Percentiles rank a stretch among this genome's conserved stretches.
Evolutionary conservation across 1,140 invertebrate species (phyloP).

Genomic region (Saccostrea glomerata): DNA sequence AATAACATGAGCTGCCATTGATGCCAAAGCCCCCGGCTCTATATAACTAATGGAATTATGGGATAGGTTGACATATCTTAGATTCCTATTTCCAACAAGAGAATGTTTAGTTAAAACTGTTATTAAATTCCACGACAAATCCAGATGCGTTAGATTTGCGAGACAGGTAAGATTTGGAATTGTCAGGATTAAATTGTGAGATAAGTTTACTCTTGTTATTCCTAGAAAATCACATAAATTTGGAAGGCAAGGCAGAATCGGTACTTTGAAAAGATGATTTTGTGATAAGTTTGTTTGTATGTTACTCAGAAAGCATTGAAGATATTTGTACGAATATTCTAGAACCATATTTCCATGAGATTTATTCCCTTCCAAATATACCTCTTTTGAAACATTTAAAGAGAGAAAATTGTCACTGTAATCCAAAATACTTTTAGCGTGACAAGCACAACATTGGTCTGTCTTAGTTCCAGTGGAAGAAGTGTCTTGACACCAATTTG

Average conservation of each 20-base stretch:
- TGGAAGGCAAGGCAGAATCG: too few relatives aligned
- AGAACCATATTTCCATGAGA: too few relatives aligned
- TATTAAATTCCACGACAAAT: not conserved
- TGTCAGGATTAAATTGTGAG: not conserved
- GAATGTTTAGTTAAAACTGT: not conserved
- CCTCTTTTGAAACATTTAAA: too few relatives aligned
- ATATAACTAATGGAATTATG: not conserved
- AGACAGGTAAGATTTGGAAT: not conserved
- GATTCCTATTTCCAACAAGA: not conserved
- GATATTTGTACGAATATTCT: too few relatives aligned
- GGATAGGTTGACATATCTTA: not conserved
- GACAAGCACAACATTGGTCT: too few relatives aligned
- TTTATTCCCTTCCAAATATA: too few relatives aligned
- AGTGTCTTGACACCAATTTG: not conserved
- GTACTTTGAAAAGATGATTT: too few relatives aligned
- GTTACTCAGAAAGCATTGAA: too few relatives aligned
- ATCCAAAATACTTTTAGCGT: too few relatives aligned
- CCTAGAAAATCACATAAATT: not conserved
- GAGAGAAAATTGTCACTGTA: too few relatives aligned
- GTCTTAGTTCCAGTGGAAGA: too few relatives aligned
- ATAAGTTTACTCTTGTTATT: not conserved
- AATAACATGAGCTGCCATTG: not conserved
- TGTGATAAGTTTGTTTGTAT: too few relatives aligned
- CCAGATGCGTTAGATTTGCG: not conserved
- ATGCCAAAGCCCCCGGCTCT: not conserved